Evolutionary conservation across 2,888 invertebrate genomes (phyloP).

Genomic region (Thecophora atra): DNA sequence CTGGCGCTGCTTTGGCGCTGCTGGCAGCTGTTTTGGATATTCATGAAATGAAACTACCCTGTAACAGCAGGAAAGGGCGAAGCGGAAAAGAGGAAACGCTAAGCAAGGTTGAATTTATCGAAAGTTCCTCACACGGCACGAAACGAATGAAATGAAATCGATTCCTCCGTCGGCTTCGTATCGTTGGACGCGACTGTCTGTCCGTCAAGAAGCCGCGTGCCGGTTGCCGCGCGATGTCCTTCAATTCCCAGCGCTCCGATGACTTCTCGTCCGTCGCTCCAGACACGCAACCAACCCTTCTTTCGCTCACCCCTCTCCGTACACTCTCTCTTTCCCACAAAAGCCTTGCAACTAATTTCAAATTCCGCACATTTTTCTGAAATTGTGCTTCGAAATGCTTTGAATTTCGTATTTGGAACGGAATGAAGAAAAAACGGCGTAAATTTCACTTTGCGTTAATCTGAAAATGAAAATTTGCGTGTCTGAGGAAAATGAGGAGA

Average conservation of each 20-base stretch:
- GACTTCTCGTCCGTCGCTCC: conserved; percentile 30
- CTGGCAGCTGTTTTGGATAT: no score
- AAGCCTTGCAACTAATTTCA: conserved; percentile 2
- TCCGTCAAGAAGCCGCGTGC: neutral
- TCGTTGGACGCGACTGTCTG: neutral
- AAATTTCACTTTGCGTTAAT: conserved; percentile 29
- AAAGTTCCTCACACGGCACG: conserved; percentile 1
- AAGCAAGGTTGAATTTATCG: conserved; percentile 12
- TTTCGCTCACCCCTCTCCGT: neutral
- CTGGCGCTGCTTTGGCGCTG: neutral
- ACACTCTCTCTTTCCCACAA: neutral
- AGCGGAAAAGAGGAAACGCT: no score
- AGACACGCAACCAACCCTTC: conserved; percentile 28
- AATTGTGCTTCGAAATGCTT: conserved; percentile 4
- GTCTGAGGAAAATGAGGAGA: conserved; percentile 21
- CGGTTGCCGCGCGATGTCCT: neutral
- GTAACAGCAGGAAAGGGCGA: no score
- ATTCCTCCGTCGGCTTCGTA: conserved; percentile 47
- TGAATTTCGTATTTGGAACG: neutral
- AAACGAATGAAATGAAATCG: conserved; percentile 56
- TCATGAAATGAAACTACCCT: no score
- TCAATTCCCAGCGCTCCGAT: neutral
- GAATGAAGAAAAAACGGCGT: conserved; percentile 11
- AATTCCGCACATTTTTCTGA: neutral
- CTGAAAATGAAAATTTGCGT: conserved; percentile 29